Conservation (phyloP, 2,113 vertebrate species). For the Rhagologus leucostigma region DNA sequence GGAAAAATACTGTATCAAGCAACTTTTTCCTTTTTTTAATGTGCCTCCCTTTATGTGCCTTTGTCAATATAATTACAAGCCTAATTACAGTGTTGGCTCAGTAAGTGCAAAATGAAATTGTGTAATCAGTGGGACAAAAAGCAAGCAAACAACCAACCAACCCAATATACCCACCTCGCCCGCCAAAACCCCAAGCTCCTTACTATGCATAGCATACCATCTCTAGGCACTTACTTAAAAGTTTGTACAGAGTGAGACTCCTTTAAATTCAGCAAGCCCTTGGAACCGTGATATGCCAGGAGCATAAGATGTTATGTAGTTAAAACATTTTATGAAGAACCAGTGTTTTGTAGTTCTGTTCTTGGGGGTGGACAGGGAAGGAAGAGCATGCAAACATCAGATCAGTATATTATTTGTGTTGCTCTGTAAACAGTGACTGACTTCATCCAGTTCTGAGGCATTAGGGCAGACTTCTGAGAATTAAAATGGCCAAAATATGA, state of each 20-base stretch:
- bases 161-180: not conserved
- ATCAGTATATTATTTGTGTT: not conserved
- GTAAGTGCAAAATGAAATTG: not conserved
- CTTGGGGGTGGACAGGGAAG: too few relatives aligned
- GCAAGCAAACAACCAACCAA: not conserved
- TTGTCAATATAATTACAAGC: not conserved
- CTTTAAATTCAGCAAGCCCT: not conserved
- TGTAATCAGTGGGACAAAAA: not conserved
- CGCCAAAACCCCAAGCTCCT: not conserved
- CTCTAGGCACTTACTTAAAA: not conserved
- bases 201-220: too few relatives aligned
- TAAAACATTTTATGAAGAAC: not conserved
- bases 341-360: not conserved
- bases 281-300: not conserved
- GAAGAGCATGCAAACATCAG: not conserved
- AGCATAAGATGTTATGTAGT: rapidly evolving
- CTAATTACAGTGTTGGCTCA: not conserved
- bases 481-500: not conserved
- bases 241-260: not conserved
- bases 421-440: not conserved
- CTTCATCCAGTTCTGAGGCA: not conserved
- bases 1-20: not conserved
- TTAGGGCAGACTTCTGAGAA: not conserved
- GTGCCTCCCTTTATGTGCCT: not conserved
- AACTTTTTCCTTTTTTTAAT: not conserved